Evolutionary conservation across 2,113 vertebrate genomes (phyloP).

Genomic region (Podilymbus podiceps): DNA sequence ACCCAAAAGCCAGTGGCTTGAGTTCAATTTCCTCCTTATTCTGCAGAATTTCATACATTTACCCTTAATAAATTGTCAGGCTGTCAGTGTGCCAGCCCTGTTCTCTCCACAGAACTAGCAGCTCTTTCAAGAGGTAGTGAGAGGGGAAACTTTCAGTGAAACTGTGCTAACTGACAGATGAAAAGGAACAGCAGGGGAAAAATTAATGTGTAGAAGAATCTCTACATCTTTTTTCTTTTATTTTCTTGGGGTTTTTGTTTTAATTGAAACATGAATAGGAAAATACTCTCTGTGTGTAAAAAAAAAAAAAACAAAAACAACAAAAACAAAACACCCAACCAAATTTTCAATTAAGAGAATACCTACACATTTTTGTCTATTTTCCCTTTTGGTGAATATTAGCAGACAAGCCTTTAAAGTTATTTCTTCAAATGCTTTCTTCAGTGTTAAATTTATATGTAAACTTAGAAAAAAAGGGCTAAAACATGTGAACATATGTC

Average conservation of each 20-base stretch:
- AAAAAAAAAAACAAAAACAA: not conserved
- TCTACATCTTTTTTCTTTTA: not conserved
- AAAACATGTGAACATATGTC: not conserved
- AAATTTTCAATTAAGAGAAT: not conserved
- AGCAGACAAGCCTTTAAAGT: not conserved
- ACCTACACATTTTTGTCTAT: fast-evolving
- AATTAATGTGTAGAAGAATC: not conserved
- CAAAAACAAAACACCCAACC: not conserved
- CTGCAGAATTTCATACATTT: not conserved
- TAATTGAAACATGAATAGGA: not conserved
- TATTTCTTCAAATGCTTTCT: not conserved
- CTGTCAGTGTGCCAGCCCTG: not conserved
- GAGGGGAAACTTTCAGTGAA: not conserved
- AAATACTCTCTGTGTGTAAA: not conserved
- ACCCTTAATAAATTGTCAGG: not conserved
- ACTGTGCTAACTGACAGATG: not conserved
- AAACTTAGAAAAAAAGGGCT: not conserved
- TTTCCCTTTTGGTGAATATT: not conserved
- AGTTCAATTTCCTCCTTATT: not conserved
- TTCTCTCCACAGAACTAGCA: not conserved
- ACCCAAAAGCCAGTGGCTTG: not conserved
- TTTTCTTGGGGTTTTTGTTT: not conserved
- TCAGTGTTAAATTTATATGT: not conserved
- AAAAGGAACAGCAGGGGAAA: not conserved
- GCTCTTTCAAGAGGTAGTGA: not conserved